Evolutionary conservation across 2,888 invertebrate species (phyloP), one percentile per base, ranked within the genome.

Genomic region (Chymomyza caudatula): DNA sequence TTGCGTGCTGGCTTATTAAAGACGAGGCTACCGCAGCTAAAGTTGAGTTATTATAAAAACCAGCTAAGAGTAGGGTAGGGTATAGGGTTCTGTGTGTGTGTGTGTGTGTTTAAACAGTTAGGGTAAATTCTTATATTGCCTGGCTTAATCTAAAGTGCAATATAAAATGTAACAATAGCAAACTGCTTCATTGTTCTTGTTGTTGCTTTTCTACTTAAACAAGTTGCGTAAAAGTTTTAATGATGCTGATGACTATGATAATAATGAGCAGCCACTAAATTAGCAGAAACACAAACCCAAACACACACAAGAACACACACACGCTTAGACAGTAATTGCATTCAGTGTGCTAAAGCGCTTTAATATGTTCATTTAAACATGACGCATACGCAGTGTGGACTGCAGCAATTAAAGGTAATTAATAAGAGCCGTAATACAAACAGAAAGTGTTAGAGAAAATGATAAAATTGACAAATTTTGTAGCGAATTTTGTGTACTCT

Each of bases 201-300:
- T 56, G 66, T 52, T 60, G 25, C 22, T 43, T 64, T 63, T 76
- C 76, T 69, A 77, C 75, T 76, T 72, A 69, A 78, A 69, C 79
- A 85, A 86, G 66, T 81, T 86, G 74, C 82, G 74, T 85, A 74
- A 80, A 83, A 83, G 76, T 83, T 83, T 83, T 83, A 83, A 83
- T 83, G 83, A 83, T 87, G 87, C 84, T 85, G 83, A 87, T 83
- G 87, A 83, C 86, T 80, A 79, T 77, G 87, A 83, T 83, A 86
- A 83, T 86, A 86, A 77, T 83, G 86, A 75, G 85, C 71, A 77
- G 79, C 83, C 85, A 86, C 85, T 85, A 85, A 82, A 82, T 82
- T 86, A 85, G 84, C 15, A 25, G n/a, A 25, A 25, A 53, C 53
- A 20, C 20, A 22, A 20, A 22, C 51, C 29, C 29, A 37, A 37